Conservation (phyloP, 1,140 invertebrate species). For the Reticulitermes speratus region DNA sequence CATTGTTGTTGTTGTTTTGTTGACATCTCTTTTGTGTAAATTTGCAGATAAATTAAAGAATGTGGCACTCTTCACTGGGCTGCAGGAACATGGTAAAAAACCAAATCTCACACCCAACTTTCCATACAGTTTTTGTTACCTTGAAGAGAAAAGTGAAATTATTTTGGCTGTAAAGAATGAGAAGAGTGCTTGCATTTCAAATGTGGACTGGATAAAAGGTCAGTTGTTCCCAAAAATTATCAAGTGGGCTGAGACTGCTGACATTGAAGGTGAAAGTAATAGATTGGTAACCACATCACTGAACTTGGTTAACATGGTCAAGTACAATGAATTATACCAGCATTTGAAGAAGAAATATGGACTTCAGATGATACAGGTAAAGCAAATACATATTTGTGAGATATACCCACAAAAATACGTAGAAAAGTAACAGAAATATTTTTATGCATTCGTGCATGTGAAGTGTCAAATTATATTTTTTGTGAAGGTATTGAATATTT, state of each 20-base stretch:
- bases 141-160: neutral
- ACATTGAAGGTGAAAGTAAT: constrained; percentile 42
- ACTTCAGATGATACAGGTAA: constrained; percentile 62
- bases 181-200: neutral
- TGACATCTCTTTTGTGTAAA: neutral
- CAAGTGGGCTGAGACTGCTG: constrained; percentile 57
- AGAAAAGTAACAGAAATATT: too few species aligned
- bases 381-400: neutral
- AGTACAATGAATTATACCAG: constrained; percentile 72
- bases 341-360: constrained; percentile 80
- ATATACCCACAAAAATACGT: neutral
- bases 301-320: constrained; percentile 62
- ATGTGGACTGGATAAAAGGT: constrained; percentile 44
- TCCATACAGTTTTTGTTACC: neutral
- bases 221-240: constrained; percentile 60
- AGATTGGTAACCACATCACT: constrained; percentile 60
- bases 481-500: neutral
- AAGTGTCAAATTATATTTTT: too few species aligned
- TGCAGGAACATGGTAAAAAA: neutral
- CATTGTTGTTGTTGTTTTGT: neutral
- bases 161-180: neutral
- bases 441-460: too few species aligned
- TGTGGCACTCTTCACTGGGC: neutral
- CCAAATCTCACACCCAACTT: neutral
- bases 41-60: constrained; percentile 6